Conservation (phyloP, 2,113 vertebrate genomes). For the Speoplatyrhinus poulsoni region DNA sequence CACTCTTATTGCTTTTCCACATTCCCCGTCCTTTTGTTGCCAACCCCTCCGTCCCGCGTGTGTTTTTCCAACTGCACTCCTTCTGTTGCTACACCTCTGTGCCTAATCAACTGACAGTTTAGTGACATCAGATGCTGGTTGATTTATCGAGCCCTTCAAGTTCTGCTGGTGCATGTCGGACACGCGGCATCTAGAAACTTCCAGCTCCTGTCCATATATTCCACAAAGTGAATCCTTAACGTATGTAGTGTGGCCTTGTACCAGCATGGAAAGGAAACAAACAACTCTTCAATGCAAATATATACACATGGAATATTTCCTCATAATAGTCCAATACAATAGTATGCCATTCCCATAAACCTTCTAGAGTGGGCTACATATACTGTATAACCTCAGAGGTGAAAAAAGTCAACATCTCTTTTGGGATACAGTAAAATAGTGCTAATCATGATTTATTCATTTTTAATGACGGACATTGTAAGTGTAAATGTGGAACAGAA, state of each 20-base stretch:
- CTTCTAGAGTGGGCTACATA: not conserved
- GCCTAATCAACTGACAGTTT: constrained; percentile 69
- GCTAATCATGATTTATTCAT: constrained; percentile 19
- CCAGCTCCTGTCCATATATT: constrained; percentile 34
- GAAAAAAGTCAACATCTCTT: not conserved
- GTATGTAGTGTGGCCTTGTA: not conserved
- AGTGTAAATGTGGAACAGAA: constrained; percentile 23
- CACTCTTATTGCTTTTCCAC: constrained; percentile 8
- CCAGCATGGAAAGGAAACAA: constrained; percentile 7
- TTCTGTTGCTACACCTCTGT: constrained; percentile 66
- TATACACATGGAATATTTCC: not conserved
- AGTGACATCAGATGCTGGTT: constrained; percentile 64
- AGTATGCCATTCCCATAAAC: not conserved
- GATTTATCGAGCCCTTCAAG: constrained; percentile 72
- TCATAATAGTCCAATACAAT: not conserved
- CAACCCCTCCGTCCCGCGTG: constrained; percentile 19
- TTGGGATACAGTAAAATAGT: constrained; percentile 1
- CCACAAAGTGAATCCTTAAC: constrained; percentile 29
- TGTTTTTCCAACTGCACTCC: constrained; percentile 44
- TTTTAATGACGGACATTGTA: not conserved
- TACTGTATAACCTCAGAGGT: too few species aligned
- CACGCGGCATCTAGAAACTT: constrained; percentile 56
- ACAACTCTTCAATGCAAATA: constrained; percentile 5
- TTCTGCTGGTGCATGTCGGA: constrained; percentile 65
- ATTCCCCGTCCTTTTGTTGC: constrained; percentile 38